These are phyloP conservation scores for Priocnemis perturbator DNA, from an alignment of 2,888 invertebrate species.

Conservation along the genomic window DNA sequence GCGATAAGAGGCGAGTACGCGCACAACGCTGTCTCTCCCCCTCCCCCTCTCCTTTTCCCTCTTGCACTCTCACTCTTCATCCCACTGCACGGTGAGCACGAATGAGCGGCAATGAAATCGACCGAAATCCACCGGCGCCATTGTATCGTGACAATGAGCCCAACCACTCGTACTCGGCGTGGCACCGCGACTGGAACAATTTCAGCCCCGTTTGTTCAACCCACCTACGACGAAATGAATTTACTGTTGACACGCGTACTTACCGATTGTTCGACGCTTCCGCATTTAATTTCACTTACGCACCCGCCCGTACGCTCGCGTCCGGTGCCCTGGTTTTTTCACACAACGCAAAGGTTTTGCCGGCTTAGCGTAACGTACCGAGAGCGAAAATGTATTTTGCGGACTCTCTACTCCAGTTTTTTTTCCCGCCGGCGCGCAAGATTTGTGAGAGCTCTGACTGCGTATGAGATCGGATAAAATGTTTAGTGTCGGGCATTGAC, in stretches of 20 bases:
- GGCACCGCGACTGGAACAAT: slow-evolving; percentile 4
- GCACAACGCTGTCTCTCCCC: neutral
- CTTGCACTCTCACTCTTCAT: neutral
- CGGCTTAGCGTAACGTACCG: too few species aligned
- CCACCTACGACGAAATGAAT: slow-evolving; percentile 1
- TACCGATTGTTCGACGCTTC: neutral
- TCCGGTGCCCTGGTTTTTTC: too few species aligned
- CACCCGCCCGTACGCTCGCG: too few species aligned
- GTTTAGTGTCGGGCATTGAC: too few species aligned
- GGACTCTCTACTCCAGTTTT: too few species aligned
- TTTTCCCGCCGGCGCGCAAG: too few species aligned
- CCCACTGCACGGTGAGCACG: neutral
- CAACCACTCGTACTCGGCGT: slow-evolving; percentile 11
- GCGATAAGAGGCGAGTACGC: slow-evolving; percentile 25
- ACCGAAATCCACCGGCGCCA: slow-evolving; percentile 24
- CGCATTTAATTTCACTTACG: too few species aligned
- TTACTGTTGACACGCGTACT: slow-evolving; percentile 6
- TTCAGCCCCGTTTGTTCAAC: slow-evolving; percentile 8
- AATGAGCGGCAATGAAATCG: slow-evolving; percentile 19
- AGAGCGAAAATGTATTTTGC: too few species aligned
- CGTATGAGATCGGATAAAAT: too few species aligned
- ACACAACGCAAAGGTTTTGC: too few species aligned
- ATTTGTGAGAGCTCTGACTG: too few species aligned
- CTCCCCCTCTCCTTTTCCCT: neutral
- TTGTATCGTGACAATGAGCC: slow-evolving; percentile 17